Base-by-base conservation (phyloP, 1,140 invertebrate genomes). In the Drosophila willistoni region DNA sequence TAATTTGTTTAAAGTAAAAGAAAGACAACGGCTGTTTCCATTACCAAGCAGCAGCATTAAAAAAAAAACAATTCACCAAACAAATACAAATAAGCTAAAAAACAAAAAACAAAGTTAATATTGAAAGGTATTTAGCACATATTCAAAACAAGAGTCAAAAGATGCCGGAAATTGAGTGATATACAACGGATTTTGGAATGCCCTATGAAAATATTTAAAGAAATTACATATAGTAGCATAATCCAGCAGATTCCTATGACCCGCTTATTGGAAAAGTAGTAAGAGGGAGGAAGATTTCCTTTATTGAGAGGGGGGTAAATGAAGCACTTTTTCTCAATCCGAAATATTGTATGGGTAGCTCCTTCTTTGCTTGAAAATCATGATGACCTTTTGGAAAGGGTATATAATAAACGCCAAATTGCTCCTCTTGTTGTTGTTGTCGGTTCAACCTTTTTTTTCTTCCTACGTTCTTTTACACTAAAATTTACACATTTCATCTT, bases 11-110 rank as follows among this genome's bases (percentile, higher is more conserved):
- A 55, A 44, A 60, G 67, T 59, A 78, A 78, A 66, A 56, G 25
- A 29, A 56, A 59, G 56, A 22, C 67, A 55, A 65, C 71, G 70
- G 62, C 63, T 54, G 25, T 51, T 67, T 60, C 14, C 44, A 51
- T 51, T 51, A 29, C 44, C 44, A n/a, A 12, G 14, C 1, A 44
- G n/a, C n/a, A 62, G 63, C 44, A 22, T 1, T 2, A 22, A 25
- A 25, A 29, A 14, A 64, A 63, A 60, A 68, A 36, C 57, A 59
- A 65, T 44, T 47, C 42, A 70, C 68, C 72, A 76, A 85, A 25
- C 60, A 57, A 57, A 70, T 64, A 62, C 73, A 36, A 36, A 17
- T 44, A 66, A 41, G 60, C 39, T 25, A 25, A 29, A 29, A 66
- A 41, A 55, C 39, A 5, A 25, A 29, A 29, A 44, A 54, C 66